Evolutionary conservation across 2,113 vertebrate genomes (phyloP), one percentile per base, ranked within the genome.

Genomic region (Osmerus mordax): DNA sequence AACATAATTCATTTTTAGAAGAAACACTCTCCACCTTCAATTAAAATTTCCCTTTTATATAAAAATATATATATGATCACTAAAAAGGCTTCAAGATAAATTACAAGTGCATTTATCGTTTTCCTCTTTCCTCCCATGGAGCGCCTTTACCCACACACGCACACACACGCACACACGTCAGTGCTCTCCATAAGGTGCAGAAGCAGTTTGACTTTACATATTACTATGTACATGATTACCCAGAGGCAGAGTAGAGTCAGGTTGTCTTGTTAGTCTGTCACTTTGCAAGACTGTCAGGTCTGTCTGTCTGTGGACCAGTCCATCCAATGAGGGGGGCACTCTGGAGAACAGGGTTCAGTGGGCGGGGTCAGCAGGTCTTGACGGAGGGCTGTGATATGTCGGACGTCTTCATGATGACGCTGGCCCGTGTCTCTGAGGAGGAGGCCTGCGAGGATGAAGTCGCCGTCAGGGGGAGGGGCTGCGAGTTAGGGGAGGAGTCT

Each of bases 341-440:
- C 62, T 64, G 62, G 28, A 32, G 28, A 11, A 64, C 19, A 56
- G 47, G 47, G 29, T 68, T 25, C 74, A 41, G 56, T 29, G 13
- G 15, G 69, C 13, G 13, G 19, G 72, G 54, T 93, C 92, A 95
- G 78, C 91, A 95, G 86, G 92, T 95, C 86, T 95, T 95, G 81
- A 95, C 93, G 16, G 93, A 89, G 0, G 94, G 90, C 88, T 94
- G 93, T 73, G 95, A 94, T 86, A 96, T 91, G 36, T 99, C 97
- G 3, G 97, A 98, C 0, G 97, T 98, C 62, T 99, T 99, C 94
- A 96, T 96, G 88, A 99, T 99, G 88, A 99, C 97, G 0, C 95
- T 98, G 71, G 95, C 97, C 21, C 97, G 93, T 1, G 91, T 91
- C 88, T 99, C 97, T 0, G 93, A 92, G 79, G 90, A 87, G 4